Evolutionary conservation across 2,113 vertebrate species (phyloP), one percentile per base, ranked within the genome.

Genomic region (Rhinoderma darwinii): DNA sequence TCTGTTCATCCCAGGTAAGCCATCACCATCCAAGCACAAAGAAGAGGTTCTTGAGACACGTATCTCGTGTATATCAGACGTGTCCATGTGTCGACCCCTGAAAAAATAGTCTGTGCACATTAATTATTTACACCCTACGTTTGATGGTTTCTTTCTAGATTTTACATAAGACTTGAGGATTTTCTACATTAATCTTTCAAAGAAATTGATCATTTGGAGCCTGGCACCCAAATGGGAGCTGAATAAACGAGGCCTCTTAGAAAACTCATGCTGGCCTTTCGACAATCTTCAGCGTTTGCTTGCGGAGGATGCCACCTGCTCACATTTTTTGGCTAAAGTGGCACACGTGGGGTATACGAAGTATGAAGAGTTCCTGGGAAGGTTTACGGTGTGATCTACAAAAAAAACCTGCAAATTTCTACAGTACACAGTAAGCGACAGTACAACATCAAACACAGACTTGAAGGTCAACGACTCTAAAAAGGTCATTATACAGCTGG

Each of bases 331-430:
- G 51, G 32, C 25, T 25, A 10, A 4, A 54, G 39, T 22, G 6
- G 47, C 20, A 39, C 83, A 84, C 70, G 54, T 76, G 83, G 83
- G 77, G 47, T 30, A 51, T 74, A 61, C 18, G 1, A 47, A 50
- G 18, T 22, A 12, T 59, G 3, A 32, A 7, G 72, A 35, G 11
- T 43, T 22, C 20, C 20, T 39, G 17, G 50, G 47, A 35, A 51
- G 20, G 10, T 22, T 83, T 41, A 15, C n/a, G 32, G 43, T 32
- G 25, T 35, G n/a, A 47, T 17, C 41, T 44, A 32, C n/a, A 44
- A 61, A 82, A n/a, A 27, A 30, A 27, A 56, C 4, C 15, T 35
- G 22, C 25, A 37, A n/a, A 18, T 37, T 6, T 50, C 15, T 54
- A 54, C 15, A 56, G 41, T 17, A 9, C 27, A 20, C 56, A 39